Evolutionary conservation across 2,113 vertebrate species (phyloP), one percentile per base, ranked within the genome.

Genomic region (Maccullochella peelii): DNA sequence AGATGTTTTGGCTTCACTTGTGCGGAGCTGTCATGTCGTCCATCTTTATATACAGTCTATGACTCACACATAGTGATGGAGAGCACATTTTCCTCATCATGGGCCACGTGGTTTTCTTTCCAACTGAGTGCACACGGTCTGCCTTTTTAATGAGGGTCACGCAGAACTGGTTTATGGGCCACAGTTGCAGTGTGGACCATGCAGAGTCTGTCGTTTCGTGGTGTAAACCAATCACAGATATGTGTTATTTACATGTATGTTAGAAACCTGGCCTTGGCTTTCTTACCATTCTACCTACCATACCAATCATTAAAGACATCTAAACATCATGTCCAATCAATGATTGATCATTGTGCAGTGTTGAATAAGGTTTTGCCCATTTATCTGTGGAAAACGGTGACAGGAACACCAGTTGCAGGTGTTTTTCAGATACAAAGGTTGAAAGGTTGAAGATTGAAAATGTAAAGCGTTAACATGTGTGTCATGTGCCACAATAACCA

Each of bases 371-470:
- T 42, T 30, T 15, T 8, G 9, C 1, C 8, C 54, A 8, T 10
- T 14, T 8, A 15, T 0, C 57, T 5, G 27, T 16, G n/a, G 25
- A 57, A 38, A 25, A 33, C 1, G 1, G 6, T 23, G 50, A 36
- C 61, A 18, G 23, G 50, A 8, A 25, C 30, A 10, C 8, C 44
- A 21, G 6, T 4, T 21, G 5, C 0, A 16, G 5, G 20, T 54
- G 66, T 33, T 61, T 61, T 25, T 59, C 12, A 50, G 12, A 1
- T 11, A 38, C 4, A 47, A 16, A 59, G 1, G 40, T 33, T 57
- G 50, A 54, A 74, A 75, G 65, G 57, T 79, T 61, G 27, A 57
- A 14, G 23, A 70, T 58, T 18, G 0, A 58, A 86, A 80, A 74
- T 61, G 21, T 3, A 12, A 38, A 20, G 4, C 33, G 3, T 33